phyloP scores from a whole-genome alignment of 2,888 invertebrate species.

The Antheraea yamamai region DNA sequence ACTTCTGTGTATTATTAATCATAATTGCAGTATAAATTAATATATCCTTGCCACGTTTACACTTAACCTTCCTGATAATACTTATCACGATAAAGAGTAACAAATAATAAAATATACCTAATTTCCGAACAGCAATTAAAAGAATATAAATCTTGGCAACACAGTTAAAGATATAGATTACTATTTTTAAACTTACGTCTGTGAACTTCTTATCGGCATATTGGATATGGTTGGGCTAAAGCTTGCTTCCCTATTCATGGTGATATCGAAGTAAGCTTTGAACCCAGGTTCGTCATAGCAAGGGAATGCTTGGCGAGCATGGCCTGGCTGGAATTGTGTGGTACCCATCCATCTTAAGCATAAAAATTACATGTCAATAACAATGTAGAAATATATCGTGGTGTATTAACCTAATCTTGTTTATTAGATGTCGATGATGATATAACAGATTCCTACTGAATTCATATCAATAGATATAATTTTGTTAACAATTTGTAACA shows the following conservation, averaged over 20 bases:
- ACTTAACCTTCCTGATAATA: slow-evolving; percentile 7
- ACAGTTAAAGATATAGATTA: not conserved
- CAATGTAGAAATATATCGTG: not conserved
- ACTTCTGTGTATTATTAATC: not conserved
- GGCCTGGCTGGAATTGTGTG: slow-evolving; percentile 91
- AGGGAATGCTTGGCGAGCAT: slow-evolving; percentile 91
- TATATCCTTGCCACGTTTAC: slow-evolving; percentile 9
- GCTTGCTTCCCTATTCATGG: slow-evolving; percentile 80
- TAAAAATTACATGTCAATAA: not conserved
- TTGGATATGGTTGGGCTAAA: slow-evolving; percentile 83
- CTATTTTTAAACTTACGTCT: slow-evolving; percentile 43
- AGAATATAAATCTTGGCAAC: not conserved
- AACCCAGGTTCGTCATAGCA: slow-evolving; percentile 93
- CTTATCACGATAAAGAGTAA: not conserved
- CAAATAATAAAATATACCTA: slow-evolving; percentile 9
- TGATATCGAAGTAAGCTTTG: slow-evolving; percentile 89
- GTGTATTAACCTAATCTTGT: not conserved
- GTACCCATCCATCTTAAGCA: slow-evolving; percentile 86
- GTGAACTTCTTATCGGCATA: slow-evolving; percentile 80
- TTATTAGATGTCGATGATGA: not conserved
- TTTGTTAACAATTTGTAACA: not conserved
- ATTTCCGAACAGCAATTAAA: not conserved
- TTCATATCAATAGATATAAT: not conserved
- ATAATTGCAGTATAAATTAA: slow-evolving; percentile 1
- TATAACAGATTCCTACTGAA: not conserved